phyloP scores from a whole-genome alignment of 2,888 invertebrate species.

The Napeogenes sylphis region DNA sequence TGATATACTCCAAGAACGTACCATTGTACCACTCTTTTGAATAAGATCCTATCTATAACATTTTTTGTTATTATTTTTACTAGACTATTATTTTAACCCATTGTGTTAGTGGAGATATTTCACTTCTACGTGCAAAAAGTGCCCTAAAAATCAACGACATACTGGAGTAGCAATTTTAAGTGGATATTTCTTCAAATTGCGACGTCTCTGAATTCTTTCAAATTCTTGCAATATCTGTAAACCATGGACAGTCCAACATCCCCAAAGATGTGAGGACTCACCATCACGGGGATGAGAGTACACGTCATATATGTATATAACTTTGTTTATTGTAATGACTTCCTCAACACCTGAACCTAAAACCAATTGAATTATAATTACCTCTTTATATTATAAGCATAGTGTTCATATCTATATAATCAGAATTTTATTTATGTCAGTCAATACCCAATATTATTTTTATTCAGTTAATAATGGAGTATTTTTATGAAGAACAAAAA shows the following conservation, averaged over 20 bases:
- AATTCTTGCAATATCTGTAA: conserved; percentile 43
- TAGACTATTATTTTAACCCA: neutral
- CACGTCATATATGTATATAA: conserved; percentile 41
- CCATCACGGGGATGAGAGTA: conserved; percentile 52
- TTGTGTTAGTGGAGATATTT: too few species aligned
- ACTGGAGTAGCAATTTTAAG: conserved; percentile 59
- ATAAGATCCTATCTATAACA: conserved; percentile 49
- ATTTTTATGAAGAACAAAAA: too few species aligned
- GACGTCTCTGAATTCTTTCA: conserved; percentile 44
- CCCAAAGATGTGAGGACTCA: conserved; percentile 49
- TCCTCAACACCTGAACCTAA: neutral
- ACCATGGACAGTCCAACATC: conserved; percentile 43
- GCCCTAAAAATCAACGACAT: conserved; percentile 23
- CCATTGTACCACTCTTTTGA: conserved; percentile 49
- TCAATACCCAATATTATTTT: too few species aligned
- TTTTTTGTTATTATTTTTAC: neutral
- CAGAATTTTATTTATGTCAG: too few species aligned
- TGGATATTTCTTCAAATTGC: conserved; percentile 47
- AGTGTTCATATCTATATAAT: too few species aligned
- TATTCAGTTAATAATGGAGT: too few species aligned
- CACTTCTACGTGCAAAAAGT: too few species aligned
- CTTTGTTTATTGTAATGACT: neutral
- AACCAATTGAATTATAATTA: neutral
- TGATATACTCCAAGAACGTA: conserved; percentile 49
- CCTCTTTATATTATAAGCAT: too few species aligned